Evolutionary conservation across 2,113 vertebrate genomes (phyloP).

Genomic region (Carassius auratus): DNA sequence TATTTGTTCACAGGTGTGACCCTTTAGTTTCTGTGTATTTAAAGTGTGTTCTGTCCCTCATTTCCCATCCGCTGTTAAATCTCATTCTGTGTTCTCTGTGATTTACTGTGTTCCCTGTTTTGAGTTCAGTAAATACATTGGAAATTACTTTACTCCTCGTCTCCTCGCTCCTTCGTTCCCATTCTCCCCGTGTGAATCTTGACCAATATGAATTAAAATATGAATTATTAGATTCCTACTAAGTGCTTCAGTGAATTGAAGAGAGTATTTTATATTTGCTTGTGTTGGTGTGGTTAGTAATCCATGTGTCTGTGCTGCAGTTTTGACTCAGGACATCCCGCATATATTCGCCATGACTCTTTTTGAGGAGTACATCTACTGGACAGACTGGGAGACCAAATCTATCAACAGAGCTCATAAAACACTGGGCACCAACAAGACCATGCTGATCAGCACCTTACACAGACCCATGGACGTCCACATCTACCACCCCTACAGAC

Average conservation of each 20-base stretch:
- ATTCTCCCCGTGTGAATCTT: no score
- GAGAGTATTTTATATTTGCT: not conserved
- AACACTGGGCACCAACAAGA: conserved; percentile 87
- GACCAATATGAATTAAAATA: no score
- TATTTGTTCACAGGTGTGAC: no score
- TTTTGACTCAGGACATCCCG: conserved; percentile 93
- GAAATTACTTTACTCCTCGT: no score
- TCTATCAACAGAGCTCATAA: conserved; percentile 97
- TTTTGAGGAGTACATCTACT: conserved; percentile 97
- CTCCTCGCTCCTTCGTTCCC: no score
- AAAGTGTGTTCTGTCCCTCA: no score
- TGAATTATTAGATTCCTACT: not conserved
- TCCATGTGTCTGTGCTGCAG: conserved; percentile 64
- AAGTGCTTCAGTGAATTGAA: not conserved
- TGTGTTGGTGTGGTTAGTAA: not conserved
- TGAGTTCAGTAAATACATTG: no score
- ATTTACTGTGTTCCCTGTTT: no score
- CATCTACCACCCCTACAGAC: conserved; percentile 91
- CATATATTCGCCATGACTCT: conserved; percentile 97
- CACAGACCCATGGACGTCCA: conserved; percentile 98
- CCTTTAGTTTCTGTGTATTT: no score
- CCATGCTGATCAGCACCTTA: conserved; percentile 89
- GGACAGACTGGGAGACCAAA: conserved; percentile 99
- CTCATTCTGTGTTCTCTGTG: no score
- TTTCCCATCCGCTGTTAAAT: no score